Evolutionary conservation across 2,888 invertebrate species (phyloP), one percentile per base, ranked within the genome.

Genomic region (Brachyopa scutellaris): DNA sequence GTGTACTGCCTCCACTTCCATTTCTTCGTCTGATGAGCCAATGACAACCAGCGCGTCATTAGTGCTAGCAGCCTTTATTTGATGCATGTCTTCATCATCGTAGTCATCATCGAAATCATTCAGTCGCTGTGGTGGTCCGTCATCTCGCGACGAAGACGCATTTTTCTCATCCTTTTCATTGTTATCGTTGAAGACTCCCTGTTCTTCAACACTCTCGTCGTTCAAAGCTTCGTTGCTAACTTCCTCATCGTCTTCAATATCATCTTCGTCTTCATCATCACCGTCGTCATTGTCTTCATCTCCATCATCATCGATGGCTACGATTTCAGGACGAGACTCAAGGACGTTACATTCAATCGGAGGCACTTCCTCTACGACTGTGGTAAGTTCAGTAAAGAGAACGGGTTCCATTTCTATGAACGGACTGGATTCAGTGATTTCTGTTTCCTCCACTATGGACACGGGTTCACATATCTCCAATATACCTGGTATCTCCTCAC

Each of bases 1-100:
- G 9, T 17, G 40, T 2, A n/a, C 15, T 23, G 62, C 51, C 2
- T 62, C 62, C 2, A n/a, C 15, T 23, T 69, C 51, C 2, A 55
- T 55, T 2, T 76, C 82, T 2, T 80, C 80, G 6, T 82, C 82
- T 3, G 82, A 82, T 9, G 82, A 82, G 0, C 61, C 77, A 23
- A 82, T 82, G 5, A 82, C 61, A 15, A 82, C 77, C 3, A 77
- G 59, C n/a, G 13, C 42, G 23, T 64, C n/a, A n/a, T n/a, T n/a
- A n/a, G n/a, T 53, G 38, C 70, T 76, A 13, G 76, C 80, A 2
- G 77, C 77, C 13, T 77, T 82, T n/a, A 61, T 2, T 1, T 77
- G 38, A 8, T 15, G 23, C 53, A 73, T 55, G 1, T 67, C 69
- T 5, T 45, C 51, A 17, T 64, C 64, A 0, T 74, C 80, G 17